Evolutionary conservation across 1,140 invertebrate species (phyloP), one percentile per base, ranked within the genome.

Genomic region (roundworm (Caenorhabditis elegans)): DNA sequence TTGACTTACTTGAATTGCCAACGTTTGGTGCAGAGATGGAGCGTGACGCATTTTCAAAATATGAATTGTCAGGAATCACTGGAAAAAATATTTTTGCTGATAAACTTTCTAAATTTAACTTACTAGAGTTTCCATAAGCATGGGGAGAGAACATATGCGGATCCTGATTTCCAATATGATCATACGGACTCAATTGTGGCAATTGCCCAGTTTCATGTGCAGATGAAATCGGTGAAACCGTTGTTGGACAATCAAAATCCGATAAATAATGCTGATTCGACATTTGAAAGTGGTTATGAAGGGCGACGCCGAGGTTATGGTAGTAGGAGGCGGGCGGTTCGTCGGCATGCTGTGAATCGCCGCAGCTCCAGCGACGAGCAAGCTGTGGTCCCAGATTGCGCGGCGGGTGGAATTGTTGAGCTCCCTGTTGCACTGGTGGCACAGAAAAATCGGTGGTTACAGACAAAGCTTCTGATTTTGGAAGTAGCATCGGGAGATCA

Each of bases 251-350:
- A 70, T 70, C 28, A 70, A 70, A 70, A 39, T 70, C 60, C 60
- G 34, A 70, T 70, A 39, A 70, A 70, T 70, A 70, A 70, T 26
- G 60, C 60, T 70, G 60, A 70, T 70, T 70, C 60, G 60, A 70
- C 60, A 70, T 70, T 70, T 70, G 60, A 70, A 70, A 39, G 60
- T 70, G 60, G 60, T 70, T 70, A 70, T 70, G 60, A 22, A 70
- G 60, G 26, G 60, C 60, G 34, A 70, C 28, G 5, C 60, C 60
- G 34, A 70, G 60, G 34, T 70, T 70, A 70, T 70, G 60, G 60
- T 70, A 70, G 60, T 70, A 70, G 34, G 60, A 70, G 60, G 60
- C 60, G 60, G 60, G 60, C 31, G 43, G 5, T 39, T 39, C 34
- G 17, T 70, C 60, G 34, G 28, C 60, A 22, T 70, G 60, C 34